These are phyloP conservation scores for Mermis nigrescens DNA, from an alignment of 2,888 invertebrate genomes.

Conservation along the genomic window DNA sequence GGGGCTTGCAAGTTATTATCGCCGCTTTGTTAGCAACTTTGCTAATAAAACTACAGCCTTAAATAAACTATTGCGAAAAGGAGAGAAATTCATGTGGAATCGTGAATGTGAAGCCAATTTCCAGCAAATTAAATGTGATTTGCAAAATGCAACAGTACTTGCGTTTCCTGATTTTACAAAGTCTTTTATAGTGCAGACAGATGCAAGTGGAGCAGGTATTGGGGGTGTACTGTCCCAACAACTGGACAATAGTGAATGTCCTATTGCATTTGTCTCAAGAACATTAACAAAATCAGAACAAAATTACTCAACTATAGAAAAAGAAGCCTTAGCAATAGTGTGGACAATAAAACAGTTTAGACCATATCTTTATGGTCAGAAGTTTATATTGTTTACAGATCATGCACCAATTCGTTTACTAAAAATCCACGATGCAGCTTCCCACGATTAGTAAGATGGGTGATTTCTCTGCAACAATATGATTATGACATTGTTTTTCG, in stretches of 20 bases:
- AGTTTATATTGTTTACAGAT: conserved; percentile 3
- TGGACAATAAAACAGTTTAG: too few relatives aligned
- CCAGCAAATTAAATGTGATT: conserved; percentile 6
- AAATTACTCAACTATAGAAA: conserved; percentile 6
- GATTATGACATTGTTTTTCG: too few relatives aligned
- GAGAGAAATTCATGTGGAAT: conserved; percentile 13
- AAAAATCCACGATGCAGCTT: too few relatives aligned
- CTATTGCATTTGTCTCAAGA: conserved; percentile 3
- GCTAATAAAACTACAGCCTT: conserved; percentile 9
- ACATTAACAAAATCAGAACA: conserved; percentile 1
- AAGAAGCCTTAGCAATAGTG: conserved; percentile 6
- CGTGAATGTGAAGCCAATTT: conserved; percentile 11
- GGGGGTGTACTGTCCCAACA: conserved; percentile 4
- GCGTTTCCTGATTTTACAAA: conserved; percentile 18
- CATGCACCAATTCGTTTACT: conserved; percentile 35
- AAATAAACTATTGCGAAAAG: background rate
- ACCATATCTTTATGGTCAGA: conserved; percentile 1
- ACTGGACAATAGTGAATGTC: background rate
- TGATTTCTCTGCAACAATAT: too few relatives aligned
- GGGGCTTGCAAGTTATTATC: conserved; percentile 27
- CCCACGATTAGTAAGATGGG: too few relatives aligned
- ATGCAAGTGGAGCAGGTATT: conserved; percentile 16
- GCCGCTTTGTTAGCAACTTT: conserved; percentile 17
- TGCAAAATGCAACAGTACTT: conserved; percentile 14
- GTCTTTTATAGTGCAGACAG: conserved; percentile 22